These are phyloP conservation scores for Xestia rhomboidea DNA, from an alignment of 2,888 invertebrate species.

Conservation along the genomic window DNA sequence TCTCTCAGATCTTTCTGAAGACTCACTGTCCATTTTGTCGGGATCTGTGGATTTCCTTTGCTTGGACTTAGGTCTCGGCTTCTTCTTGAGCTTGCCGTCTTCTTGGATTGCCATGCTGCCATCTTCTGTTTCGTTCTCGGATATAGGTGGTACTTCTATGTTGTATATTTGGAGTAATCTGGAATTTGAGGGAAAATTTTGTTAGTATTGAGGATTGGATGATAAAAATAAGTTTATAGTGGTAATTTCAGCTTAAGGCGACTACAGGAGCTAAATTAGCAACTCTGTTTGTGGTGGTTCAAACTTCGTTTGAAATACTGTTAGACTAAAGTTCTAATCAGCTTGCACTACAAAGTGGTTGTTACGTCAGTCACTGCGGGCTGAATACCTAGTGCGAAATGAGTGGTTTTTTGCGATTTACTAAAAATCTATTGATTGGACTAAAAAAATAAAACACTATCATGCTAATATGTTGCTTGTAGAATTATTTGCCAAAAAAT, in stretches of 20 bases:
- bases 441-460: no score
- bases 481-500: no score
- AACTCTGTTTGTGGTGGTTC: no score
- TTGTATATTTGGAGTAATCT: conserved; percentile 95
- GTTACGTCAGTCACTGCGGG: no score
- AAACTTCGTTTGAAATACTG: no score
- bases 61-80: conserved; percentile 84
- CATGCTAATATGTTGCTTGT: no score
- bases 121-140: conserved; percentile 87
- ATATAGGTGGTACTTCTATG: conserved; percentile 91
- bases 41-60: conserved; percentile 83
- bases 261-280: no score
- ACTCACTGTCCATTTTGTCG: conserved; percentile 81
- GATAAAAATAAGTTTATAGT: background rate
- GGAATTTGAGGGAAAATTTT: conserved; percentile 43
- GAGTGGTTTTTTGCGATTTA: no score
- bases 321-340: no score
- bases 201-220: conserved; percentile 4
- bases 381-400: no score
- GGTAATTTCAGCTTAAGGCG: background rate
- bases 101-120: conserved; percentile 63
- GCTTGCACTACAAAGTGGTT: no score
- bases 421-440: no score
- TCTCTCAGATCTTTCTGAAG: conserved; percentile 82
- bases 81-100: conserved; percentile 84